Evolutionary conservation across 2,797 vertebrate genomes (phyloP), one percentile per base, ranked within the genome.

Genomic region (Tamandua tetradactyla): DNA sequence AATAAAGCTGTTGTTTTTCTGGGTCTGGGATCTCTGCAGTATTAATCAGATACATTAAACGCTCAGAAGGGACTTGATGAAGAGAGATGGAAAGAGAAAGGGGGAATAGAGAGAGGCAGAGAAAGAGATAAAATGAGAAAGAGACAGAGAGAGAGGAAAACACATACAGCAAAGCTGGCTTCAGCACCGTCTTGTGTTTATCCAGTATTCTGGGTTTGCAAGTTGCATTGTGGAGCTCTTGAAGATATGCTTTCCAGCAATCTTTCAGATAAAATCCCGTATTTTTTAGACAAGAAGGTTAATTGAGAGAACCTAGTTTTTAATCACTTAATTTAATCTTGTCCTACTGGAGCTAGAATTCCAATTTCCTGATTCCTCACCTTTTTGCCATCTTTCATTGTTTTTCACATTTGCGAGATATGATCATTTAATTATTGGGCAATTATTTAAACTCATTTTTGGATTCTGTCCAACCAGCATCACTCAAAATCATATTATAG

Each of bases 241-340:
- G 35, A 32, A 86, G 18, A 59, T 1, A 13, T 7, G 23, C 49
- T 74, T 66, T 47, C 7, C 17, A 30, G 8, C 25, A 25, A 87
- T 59, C 18, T 27, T 20, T 59, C 64, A 15, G 32, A 89, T 84
- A 84, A 68, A 87, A 84, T 10, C 10, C 23, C 4, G 52, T 40
- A 32, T 52, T 62, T 89, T 86, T 79, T 49, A 47, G 37, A 93
- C 37, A 37, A 81, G 72, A 81, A 59, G 1, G 57, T 82, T 72
- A 85, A 89, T 15, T 37, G 32, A 91, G 37, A 75, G 69, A 84
- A 42, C 59, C 32, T 72, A 86, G 40, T 37, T 81, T n/a, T 64
- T 74, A 89, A 87, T 91, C 89, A 83, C 12, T 93, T 88, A 57
- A 86, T 92, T 94, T 86, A 62, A 95, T 91, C 82, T 80, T 94